A percentile compares a stretch with the other conserved stretches of the same genome.
Evolutionary conservation across 2,113 vertebrate genomes (phyloP).

Genomic region (Poecile atricapillus): DNA sequence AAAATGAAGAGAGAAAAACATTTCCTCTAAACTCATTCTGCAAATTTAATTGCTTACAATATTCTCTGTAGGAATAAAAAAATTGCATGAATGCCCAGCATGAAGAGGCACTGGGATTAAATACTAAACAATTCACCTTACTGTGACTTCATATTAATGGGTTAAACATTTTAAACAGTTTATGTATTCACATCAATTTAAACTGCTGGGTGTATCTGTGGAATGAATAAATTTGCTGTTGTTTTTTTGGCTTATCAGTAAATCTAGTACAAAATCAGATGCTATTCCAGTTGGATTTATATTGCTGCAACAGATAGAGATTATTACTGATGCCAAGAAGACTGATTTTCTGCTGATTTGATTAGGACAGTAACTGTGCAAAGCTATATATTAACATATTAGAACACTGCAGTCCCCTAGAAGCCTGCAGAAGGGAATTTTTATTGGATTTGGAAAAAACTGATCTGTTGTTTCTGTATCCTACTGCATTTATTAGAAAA

Average conservation of each 20-base stretch:
- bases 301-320: conserved; percentile 40
- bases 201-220: not conserved
- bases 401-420: not conserved
- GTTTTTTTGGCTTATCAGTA: conserved; percentile 23
- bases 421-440: not conserved
- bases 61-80: not conserved
- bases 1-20: not conserved
- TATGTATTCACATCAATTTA: conserved; percentile 20
- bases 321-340: conserved; percentile 43
- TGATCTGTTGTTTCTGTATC: not conserved
- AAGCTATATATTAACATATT: not conserved
- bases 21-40: not conserved
- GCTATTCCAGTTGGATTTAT: conserved; percentile 43
- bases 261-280: conserved; percentile 29
- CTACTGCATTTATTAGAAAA: conserved; percentile 23
- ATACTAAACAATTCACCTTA: not conserved
- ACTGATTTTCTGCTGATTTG: conserved; percentile 47
- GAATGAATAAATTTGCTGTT: conserved; percentile 32
- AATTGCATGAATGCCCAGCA: not conserved
- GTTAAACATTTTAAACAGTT: conserved; percentile 38
- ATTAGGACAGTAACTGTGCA: conserved; percentile 22
- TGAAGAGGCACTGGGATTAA: not conserved
- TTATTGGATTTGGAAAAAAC: not conserved
- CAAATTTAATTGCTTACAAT: not conserved
- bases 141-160: not conserved